Base-by-base conservation (phyloP, 2,113 vertebrate genomes). In the Electrona antarctica region DNA sequence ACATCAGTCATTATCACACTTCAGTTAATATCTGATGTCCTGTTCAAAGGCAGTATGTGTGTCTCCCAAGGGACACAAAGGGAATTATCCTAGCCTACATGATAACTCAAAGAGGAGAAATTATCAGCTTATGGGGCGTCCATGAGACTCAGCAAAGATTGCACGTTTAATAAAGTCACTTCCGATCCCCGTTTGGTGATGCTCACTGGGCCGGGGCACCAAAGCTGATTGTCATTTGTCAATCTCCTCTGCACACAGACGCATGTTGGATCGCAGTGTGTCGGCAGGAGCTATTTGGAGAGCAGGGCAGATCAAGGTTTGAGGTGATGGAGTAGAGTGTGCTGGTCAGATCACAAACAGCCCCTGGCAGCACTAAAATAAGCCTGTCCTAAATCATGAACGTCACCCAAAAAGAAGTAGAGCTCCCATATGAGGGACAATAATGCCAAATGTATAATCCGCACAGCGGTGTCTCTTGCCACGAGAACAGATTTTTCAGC, bases 301-400 rank as follows among this genome's bases (percentile, higher is more conserved):
- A 79, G 7, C 9, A 69, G 56, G 78, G 7, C 9, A 14, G 58
- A 63, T 80, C 51, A 75, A 76, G 75, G 71, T 33, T 67, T 55
- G 21, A 52, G 29, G 50, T 7, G 63, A 64, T 29, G 10, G 62
- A 15, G 66, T 63, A 50, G 8, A 9, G 49, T 13, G 14, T 1
- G 49, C 46, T 46, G 48, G 45, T n/a, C 41, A 72, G 33, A 13
- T 70, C 47, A 54, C 64, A 10, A 10, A 33, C 54, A 69, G 47
- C 29, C 48, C 11, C 9, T 7, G 45, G 57, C 47, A 7, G 56
- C 13, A 45, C 2, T 59, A 48, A 79, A 77, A 74, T 51, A 70
- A 64, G 1, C 15, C 58, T 0, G 0, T 5, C 10, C n/a, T 49
- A 61, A 71, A 50, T 51, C 58, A 33, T 12, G 12, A 67, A 61